Evolutionary conservation across 2,797 vertebrate species (phyloP).

Genomic region (Bradypodion pumilum): DNA sequence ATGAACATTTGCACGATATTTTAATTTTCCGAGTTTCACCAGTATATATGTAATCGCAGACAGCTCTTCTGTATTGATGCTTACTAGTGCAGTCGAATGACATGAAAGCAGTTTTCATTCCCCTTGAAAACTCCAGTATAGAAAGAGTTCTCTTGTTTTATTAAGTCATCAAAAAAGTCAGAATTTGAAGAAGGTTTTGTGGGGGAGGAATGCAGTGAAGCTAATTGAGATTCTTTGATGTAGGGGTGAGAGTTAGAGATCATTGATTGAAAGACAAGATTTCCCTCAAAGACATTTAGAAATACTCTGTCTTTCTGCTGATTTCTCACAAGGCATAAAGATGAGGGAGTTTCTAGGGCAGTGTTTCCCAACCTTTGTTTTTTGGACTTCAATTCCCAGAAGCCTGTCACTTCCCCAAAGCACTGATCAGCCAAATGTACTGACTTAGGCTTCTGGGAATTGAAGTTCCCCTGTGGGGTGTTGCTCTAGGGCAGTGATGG

Average conservation of each 20-base stretch:
- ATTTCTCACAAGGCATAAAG: slow-evolving; percentile 38
- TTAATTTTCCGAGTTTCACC: too few relatives aligned
- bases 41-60: background rate
- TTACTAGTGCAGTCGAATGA: background rate
- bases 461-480: too few relatives aligned
- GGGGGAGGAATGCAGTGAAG: slow-evolving; percentile 27
- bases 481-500: too few relatives aligned
- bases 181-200: background rate
- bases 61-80: background rate
- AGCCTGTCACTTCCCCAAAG: too few relatives aligned
- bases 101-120: background rate
- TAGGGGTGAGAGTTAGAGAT: slow-evolving; percentile 33
- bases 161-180: background rate
- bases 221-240: slow-evolving; percentile 35
- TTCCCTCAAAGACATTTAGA: slow-evolving; percentile 38
- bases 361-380: too few relatives aligned
- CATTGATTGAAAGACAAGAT: slow-evolving; percentile 21
- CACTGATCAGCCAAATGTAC: too few relatives aligned
- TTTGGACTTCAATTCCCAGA: too few relatives aligned
- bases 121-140: slow-evolving; percentile 30
- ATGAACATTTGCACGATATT: too few relatives aligned
- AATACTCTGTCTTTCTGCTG: slow-evolving; percentile 38
- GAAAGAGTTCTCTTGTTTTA: background rate
- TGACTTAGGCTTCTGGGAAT: too few relatives aligned
- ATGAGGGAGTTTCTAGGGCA: background rate